These are phyloP conservation scores for Hystrix brachyura DNA, from an alignment of 2,113 vertebrate genomes.

Conservation along the genomic window DNA sequence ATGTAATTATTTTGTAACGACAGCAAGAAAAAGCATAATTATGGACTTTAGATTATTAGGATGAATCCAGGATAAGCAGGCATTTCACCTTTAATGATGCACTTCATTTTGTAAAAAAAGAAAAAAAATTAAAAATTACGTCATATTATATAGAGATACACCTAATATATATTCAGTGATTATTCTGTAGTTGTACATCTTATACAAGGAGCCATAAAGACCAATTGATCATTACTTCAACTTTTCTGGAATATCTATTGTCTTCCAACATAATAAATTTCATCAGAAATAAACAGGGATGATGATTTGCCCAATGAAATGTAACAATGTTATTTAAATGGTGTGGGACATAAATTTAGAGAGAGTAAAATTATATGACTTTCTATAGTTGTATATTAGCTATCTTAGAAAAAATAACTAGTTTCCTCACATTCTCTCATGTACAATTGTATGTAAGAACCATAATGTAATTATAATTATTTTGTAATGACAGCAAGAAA, in stretches of 20 bases:
- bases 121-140: too few species aligned
- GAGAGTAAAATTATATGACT: fast-evolving
- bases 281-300: neutral
- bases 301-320: neutral
- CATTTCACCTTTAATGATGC: too few species aligned
- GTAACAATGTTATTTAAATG: neutral
- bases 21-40: slow-evolving; percentile 26
- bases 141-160: too few species aligned
- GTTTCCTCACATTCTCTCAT: neutral
- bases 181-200: neutral
- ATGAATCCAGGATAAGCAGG: neutral
- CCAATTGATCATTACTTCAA: neutral
- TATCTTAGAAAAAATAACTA: neutral
- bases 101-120: too few species aligned
- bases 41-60: neutral
- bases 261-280: neutral
- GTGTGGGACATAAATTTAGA: neutral
- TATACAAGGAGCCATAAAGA: neutral
- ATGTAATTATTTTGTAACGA: neutral
- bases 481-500: neutral
- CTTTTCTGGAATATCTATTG: neutral
- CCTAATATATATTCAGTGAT: slow-evolving; percentile 6
- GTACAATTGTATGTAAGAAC: neutral
- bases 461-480: neutral
- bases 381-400: neutral